Percentiles rank a stretch among this genome's conserved stretches.
Conservation (phyloP, 37 sponge, comb jelly and placozoan species). For the Beroe ovata region DNA sequence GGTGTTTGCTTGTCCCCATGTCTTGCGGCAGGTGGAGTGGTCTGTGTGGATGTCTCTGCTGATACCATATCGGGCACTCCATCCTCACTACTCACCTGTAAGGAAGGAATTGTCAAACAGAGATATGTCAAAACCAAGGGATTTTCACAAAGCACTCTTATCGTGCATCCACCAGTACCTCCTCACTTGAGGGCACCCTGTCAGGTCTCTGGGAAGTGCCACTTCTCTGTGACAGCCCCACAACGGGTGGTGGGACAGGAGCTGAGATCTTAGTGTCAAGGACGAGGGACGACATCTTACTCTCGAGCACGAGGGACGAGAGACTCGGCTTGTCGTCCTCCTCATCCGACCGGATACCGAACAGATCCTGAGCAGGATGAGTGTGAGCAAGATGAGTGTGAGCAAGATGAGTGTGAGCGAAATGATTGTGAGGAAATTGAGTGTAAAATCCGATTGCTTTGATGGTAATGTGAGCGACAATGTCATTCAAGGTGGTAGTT, state of each 20-base stretch:
- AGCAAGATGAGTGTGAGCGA: too few species aligned
- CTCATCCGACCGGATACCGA: slow-evolving; percentile 39
- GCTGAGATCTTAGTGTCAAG: background rate
- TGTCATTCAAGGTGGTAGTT: too few species aligned
- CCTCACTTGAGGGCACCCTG: background rate
- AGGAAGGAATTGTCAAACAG: background rate
- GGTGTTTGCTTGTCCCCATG: background rate
- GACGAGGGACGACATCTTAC: background rate
- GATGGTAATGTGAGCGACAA: too few species aligned
- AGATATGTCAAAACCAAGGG: background rate
- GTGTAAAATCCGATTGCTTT: too few species aligned
- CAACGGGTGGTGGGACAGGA: background rate
- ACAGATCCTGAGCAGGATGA: slow-evolving; percentile 26
- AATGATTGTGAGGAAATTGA: too few species aligned
- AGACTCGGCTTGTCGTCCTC: slow-evolving; percentile 53
- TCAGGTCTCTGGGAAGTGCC: slow-evolving; percentile 12
- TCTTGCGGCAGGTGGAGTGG: slow-evolving; percentile 38
- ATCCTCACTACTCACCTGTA: slow-evolving; percentile 7
- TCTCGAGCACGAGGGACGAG: slow-evolving; percentile 20
- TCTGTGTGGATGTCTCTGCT: slow-evolving; percentile 64
- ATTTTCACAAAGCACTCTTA: too few species aligned
- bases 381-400: background rate
- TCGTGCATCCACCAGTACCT: too few species aligned
- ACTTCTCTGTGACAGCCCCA: slow-evolving; percentile 15
- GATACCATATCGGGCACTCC: slow-evolving; percentile 10